Conservation (phyloP, 2,113 vertebrate species). For the Patagioenas fasciata region DNA sequence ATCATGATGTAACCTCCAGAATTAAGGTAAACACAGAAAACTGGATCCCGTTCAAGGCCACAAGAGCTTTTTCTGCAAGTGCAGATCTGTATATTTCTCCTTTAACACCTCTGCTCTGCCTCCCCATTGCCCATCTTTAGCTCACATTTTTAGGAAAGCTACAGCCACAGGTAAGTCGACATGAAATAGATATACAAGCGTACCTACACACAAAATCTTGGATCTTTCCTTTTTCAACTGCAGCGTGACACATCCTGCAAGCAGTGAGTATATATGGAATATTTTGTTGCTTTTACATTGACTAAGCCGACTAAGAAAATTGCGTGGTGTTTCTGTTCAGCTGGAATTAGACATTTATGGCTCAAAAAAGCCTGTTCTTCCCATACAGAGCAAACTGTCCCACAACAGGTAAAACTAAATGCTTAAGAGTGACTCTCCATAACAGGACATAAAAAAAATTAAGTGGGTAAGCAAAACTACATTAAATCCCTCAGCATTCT, state of each 20-base stretch:
- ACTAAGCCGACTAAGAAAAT: background rate
- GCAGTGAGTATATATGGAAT: background rate
- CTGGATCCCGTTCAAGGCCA: background rate
- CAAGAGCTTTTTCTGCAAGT: background rate
- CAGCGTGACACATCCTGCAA: background rate
- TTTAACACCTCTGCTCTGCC: background rate
- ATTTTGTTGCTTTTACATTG: background rate
- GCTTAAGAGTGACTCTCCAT: background rate
- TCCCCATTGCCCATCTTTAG: rapidly evolving
- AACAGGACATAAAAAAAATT: background rate
- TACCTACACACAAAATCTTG: background rate
- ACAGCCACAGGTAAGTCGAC: background rate
- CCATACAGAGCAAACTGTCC: background rate
- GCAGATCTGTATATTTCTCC: background rate
- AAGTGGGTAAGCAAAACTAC: background rate
- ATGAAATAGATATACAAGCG: rapidly evolving
- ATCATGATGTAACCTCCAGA: background rate
- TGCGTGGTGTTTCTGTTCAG: background rate
- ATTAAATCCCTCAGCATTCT: background rate
- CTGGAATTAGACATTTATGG: rapidly evolving
- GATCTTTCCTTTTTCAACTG: background rate
- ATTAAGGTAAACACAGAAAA: background rate
- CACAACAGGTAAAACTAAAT: background rate
- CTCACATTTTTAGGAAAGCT: background rate
- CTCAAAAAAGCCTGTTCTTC: background rate